These are phyloP conservation scores for Todiramphus saurophagus DNA, from an alignment of 2,113 vertebrate genomes.

Conservation along the genomic window DNA sequence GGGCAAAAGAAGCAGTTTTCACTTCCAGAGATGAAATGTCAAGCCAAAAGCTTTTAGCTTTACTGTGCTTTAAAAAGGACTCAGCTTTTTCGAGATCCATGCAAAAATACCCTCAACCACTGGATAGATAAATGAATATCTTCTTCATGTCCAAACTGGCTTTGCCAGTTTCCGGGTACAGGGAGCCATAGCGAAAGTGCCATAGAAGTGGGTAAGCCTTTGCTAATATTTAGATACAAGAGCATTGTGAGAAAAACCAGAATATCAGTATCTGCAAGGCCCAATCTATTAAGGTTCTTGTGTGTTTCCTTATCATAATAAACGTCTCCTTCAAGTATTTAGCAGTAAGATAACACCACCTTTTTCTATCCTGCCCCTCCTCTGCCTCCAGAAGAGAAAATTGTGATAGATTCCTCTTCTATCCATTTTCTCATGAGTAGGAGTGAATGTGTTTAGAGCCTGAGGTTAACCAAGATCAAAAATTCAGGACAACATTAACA, in stretches of 20 bases:
- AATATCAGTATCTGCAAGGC: neutral
- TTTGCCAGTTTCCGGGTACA: neutral
- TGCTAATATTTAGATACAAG: neutral
- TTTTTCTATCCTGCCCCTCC: neutral
- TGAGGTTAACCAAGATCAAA: neutral
- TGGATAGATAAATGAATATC: neutral
- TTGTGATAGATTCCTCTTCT: neutral
- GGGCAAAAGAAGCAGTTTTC: neutral
- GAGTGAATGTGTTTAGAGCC: neutral
- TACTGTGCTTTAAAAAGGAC: neutral
- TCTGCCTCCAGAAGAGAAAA: neutral
- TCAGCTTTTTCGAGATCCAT: neutral
- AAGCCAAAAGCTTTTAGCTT: neutral
- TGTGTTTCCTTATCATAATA: neutral
- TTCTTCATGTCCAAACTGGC: neutral
- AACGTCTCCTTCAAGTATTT: neutral
- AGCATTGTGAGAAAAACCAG: neutral
- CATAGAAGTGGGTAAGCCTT: neutral
- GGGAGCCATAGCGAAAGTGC: neutral
- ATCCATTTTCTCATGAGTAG: neutral
- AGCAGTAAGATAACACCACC: neutral
- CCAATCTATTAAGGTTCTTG: neutral
- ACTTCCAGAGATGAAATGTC: neutral
- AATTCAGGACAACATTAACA: neutral
- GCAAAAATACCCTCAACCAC: rapidly evolving